Base-by-base conservation (phyloP, 2,113 vertebrate species). In the Pseudopipra pipra region DNA sequence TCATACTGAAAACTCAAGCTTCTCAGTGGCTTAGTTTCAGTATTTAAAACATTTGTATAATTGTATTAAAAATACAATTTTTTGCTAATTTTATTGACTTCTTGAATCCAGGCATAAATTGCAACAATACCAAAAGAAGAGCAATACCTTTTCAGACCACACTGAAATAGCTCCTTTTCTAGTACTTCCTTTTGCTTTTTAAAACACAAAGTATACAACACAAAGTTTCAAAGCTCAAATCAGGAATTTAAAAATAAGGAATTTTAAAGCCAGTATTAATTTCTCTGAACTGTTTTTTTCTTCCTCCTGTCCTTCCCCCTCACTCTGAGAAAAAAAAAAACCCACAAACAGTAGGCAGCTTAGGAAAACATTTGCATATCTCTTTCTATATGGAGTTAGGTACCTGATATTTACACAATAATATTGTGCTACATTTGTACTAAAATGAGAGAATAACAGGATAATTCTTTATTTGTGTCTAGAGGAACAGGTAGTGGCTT, bases 251-350 rank as follows among this genome's bases (percentile, higher is more conserved):
- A 73, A 83, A 66, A 47, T 14, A 33, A 25, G 6, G 6, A 44
- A 31, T 15, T 84, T 37, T 41, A 68, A 86, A 61, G 4, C 11
- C 35, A 62, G 11, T 24, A 63, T 46, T 41, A 35, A 54, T 74
- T 78, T 85, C 0, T 44, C 24, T 41, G 43, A 78, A 79, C 44
- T 79, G 35, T 4, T n/a, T 9, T 46, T 24, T 44, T 41, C 22
- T 31, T 4, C 3, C 2, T 4, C 2, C 9, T 6, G 3, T 30
- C 18, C 27, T 30, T 39, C 39, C 18, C 5, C 13, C 8, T 6
- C 12, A 8, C 11, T 6, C 14, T 1, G 1, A 41, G 25, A 5
- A 2, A 4, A 52, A 75, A 52, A 75, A 52, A 37, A 35, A n/a
- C n/a, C n/a, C n/a, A n/a, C n/a, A 30, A 44, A 6, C 8, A 49